These are phyloP conservation scores for Plebejus melissa DNA, from an alignment of 2,888 invertebrate genomes.

Conservation along the genomic window DNA sequence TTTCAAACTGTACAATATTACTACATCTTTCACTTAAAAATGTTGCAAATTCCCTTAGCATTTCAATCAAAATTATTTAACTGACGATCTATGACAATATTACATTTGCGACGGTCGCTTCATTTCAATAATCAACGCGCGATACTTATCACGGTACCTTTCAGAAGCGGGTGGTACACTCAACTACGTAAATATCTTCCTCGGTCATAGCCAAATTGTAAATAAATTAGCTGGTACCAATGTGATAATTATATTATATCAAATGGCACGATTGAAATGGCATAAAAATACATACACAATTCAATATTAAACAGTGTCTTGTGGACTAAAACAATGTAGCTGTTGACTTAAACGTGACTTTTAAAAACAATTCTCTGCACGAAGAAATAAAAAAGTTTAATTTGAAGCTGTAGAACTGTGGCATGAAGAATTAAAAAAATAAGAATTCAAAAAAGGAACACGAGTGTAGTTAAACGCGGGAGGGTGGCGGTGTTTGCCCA, in stretches of 20 bases:
- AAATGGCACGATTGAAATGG: not conserved
- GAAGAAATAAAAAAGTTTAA: not conserved
- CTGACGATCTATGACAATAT: not conserved
- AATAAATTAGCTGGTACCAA: not conserved
- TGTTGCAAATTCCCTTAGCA: not conserved
- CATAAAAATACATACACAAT: not conserved
- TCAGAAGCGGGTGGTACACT: conserved; percentile 16
- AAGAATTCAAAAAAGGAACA: conserved; percentile 25
- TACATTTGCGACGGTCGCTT: conserved; percentile 10
- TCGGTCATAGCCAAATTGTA: not conserved
- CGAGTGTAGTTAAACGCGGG: conserved; percentile 30
- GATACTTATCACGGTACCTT: conserved; percentile 20
- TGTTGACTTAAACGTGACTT: not conserved
- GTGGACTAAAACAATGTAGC: not conserved
- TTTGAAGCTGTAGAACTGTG: not conserved
- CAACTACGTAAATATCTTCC: not conserved
- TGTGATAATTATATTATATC: not conserved
- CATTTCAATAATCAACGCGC: conserved; percentile 21
- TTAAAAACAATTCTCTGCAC: not conserved
- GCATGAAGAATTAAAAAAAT: conserved; percentile 14
- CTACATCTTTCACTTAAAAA: too few species aligned
- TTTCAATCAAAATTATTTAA: conserved; percentile 10
- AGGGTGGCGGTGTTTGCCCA: conserved; percentile 60
- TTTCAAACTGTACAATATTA: too few species aligned
- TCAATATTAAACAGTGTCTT: not conserved